phyloP scores from a whole-genome alignment of 2,113 vertebrate species.

The Chloebia gouldiae region DNA sequence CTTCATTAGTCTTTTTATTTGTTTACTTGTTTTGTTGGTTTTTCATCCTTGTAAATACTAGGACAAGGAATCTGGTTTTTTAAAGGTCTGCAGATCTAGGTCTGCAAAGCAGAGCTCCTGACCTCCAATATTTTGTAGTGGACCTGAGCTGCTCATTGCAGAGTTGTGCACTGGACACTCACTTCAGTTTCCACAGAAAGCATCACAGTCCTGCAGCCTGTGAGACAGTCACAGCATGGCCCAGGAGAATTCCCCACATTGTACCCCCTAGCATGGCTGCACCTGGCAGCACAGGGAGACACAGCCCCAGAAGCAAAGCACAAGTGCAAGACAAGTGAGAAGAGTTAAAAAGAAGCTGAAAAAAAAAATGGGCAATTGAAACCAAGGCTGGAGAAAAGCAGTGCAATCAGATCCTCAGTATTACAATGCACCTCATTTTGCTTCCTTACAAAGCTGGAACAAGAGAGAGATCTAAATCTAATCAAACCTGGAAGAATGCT shows the following conservation, averaged over 20 bases:
- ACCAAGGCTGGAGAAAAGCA: not conserved
- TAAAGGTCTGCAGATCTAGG: not conserved
- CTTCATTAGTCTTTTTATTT: not conserved
- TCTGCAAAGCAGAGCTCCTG: not conserved
- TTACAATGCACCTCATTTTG: not conserved
- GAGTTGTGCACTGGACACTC: fast-evolving
- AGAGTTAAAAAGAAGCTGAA: not conserved
- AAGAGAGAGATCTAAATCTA: not conserved
- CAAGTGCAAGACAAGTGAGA: not conserved
- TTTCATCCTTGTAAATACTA: not conserved
- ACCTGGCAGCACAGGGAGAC: not conserved
- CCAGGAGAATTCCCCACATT: fast-evolving
- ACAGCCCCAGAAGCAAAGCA: not conserved
- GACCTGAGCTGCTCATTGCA: not conserved
- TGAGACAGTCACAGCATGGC: fast-evolving
- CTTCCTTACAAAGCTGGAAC: not conserved
- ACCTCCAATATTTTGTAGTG: not conserved
- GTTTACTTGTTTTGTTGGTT: not conserved
- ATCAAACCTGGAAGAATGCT: not conserved
- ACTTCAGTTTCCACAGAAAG: not conserved
- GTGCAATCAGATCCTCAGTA: not conserved
- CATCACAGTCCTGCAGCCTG: not conserved
- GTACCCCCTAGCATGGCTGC: not conserved
- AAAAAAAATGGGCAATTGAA: not conserved
- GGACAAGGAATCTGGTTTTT: not conserved